These are phyloP conservation scores for Tachina fera DNA, from an alignment of 2,888 invertebrate species.

Conservation along the genomic window DNA sequence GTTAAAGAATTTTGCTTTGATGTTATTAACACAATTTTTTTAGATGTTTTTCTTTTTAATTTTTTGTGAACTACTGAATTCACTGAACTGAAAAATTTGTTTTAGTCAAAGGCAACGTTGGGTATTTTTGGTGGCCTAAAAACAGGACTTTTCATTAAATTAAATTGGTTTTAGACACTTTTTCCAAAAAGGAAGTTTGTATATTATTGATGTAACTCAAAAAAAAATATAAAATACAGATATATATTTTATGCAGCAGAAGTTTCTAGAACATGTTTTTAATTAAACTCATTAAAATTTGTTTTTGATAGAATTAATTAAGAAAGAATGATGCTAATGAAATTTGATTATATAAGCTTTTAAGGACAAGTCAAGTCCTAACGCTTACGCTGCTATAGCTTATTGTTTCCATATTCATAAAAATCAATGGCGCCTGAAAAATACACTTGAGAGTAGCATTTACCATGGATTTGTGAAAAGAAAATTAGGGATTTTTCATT, in stretches of 20 bases:
- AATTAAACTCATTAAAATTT: too few species aligned
- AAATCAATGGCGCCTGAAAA: too few species aligned
- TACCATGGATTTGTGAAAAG: too few species aligned
- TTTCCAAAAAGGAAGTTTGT: not conserved
- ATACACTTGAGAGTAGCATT: too few species aligned
- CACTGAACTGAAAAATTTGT: slow-evolving; percentile 53
- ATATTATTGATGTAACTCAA: not conserved
- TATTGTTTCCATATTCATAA: too few species aligned
- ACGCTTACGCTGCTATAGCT: too few species aligned
- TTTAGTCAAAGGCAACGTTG: slow-evolving; percentile 1
- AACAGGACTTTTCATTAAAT: slow-evolving; percentile 5
- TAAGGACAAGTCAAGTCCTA: too few species aligned
- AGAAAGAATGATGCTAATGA: too few species aligned
- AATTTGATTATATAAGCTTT: too few species aligned
- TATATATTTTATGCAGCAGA: not conserved
- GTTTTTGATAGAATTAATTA: too few species aligned
- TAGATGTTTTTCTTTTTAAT: not conserved
- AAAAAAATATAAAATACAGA: not conserved
- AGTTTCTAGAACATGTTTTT: not conserved
- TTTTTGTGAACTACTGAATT: slow-evolving; percentile 3
- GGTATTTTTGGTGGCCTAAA: not conserved
- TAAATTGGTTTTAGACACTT: slow-evolving; percentile 11
- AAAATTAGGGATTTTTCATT: too few species aligned
- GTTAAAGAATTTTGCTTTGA: slow-evolving; percentile 59
- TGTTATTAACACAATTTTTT: slow-evolving; percentile 12